Percentiles rank a stretch among this genome's conserved stretches.
These are phyloP conservation scores for Xanthorhoe spadicearia DNA, from an alignment of 2,888 invertebrate species.

Conservation along the genomic window DNA sequence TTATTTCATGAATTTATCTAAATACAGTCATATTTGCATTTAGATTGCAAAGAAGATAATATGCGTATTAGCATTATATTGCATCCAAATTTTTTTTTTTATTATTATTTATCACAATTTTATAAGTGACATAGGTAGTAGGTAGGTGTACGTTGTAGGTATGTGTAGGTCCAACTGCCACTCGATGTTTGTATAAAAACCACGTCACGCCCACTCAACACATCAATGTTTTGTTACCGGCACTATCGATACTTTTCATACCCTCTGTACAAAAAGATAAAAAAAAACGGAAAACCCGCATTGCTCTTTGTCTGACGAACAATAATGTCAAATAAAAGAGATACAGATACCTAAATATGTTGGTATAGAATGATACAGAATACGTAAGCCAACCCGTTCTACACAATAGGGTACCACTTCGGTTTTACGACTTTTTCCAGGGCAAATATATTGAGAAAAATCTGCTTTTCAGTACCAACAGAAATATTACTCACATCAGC, in stretches of 20 bases:
- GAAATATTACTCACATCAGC: slow-evolving; percentile 1
- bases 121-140: too few relatives aligned
- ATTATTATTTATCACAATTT: too few relatives aligned
- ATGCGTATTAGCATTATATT: too few relatives aligned
- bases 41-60: too few relatives aligned
- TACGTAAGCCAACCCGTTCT: background rate
- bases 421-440: slow-evolving; percentile 2
- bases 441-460: slow-evolving; percentile 19
- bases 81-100: too few relatives aligned
- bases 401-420: background rate
- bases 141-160: too few relatives aligned
- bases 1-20: too few relatives aligned
- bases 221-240: slow-evolving; percentile 39
- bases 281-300: slow-evolving; percentile 53
- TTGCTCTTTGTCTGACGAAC: slow-evolving; percentile 53
- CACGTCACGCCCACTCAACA: slow-evolving; percentile 32
- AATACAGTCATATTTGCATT: too few relatives aligned
- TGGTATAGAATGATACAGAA: background rate
- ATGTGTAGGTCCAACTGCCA: background rate
- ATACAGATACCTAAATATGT: background rate
- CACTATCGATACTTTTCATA: slow-evolving; percentile 54
- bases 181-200: slow-evolving; percentile 1
- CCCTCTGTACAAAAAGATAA: slow-evolving; percentile 51
- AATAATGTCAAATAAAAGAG: slow-evolving; percentile 38
- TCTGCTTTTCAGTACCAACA: background rate